These are phyloP conservation scores for Scaptodrosophila latifasciaeformis DNA, from an alignment of 2,888 invertebrate genomes.

Conservation along the genomic window DNA sequence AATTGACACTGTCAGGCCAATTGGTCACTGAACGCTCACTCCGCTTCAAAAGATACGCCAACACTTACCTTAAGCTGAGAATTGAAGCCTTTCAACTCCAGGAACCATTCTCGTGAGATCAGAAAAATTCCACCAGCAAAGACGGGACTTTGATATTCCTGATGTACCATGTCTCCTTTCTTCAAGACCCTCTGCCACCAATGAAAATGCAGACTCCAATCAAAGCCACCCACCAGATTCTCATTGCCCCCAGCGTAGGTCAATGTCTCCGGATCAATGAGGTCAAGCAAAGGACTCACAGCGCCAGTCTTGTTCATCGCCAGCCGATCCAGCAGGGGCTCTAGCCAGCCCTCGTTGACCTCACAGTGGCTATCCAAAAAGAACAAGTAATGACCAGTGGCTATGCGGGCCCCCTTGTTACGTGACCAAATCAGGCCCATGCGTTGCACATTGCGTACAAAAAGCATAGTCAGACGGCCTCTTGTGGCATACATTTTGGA, in stretches of 20 bases:
- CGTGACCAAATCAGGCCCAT: conserved; percentile 74
- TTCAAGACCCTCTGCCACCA: conserved; percentile 70
- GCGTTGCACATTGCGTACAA: conserved; percentile 56
- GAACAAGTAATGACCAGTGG: conserved; percentile 71
- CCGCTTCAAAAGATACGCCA: too few species aligned
- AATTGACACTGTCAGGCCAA: background rate
- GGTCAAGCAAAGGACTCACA: conserved; percentile 76
- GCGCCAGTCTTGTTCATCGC: conserved; percentile 38
- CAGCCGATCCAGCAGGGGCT: conserved; percentile 73
- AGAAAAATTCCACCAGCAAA: conserved; percentile 73
- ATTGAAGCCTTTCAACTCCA: conserved; percentile 73
- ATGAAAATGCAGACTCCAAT: conserved; percentile 76
- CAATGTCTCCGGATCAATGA: conserved; percentile 74
- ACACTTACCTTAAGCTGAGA: conserved; percentile 66
- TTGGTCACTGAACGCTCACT: too few species aligned
- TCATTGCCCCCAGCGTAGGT: conserved; percentile 69
- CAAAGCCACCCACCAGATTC: conserved; percentile 76
- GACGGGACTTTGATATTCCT: conserved; percentile 64
- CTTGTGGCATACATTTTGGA: background rate
- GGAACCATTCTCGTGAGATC: conserved; percentile 74
- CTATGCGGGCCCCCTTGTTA: conserved; percentile 69
- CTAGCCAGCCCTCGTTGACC: conserved; percentile 74
- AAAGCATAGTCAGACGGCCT: conserved; percentile 8
- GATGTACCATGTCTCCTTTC: conserved; percentile 26
- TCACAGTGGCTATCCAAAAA: conserved; percentile 76